Base-by-base conservation (phyloP, 2,113 vertebrate genomes). In the Hystrix cristata region DNA sequence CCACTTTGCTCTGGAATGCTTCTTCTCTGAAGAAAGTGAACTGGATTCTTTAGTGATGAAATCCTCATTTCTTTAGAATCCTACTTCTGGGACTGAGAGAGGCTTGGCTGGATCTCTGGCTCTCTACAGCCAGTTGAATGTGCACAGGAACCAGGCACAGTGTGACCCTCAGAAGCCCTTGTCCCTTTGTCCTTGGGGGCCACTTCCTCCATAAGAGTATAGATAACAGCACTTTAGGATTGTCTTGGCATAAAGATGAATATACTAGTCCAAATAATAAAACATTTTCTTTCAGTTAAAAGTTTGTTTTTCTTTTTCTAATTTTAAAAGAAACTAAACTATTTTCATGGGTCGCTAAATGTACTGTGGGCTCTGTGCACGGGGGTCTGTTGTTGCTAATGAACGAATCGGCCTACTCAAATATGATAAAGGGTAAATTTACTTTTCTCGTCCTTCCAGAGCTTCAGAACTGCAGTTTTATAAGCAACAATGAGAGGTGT, bases 251-350 rank as follows among this genome's bases (percentile, higher is more conserved):
- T 81, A 55, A 91, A 91, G 38, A 81, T 59, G 38, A 92, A 53
- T 29, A 46, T 51, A 79, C 18, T 92, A 43, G n/a, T 19, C 48
- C 86, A 80, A 2, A 53, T 65, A 62, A 13, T 74, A 64, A 74
- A 94, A 87, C 19, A 38, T 72, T 88, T 72, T 46, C 57, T 93
- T 59, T 8, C 67, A n/a, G 10, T 80, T 51, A 57, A 81, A 95
- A 43, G 11, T 85, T 86, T 8, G 38, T 69, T 53, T 51, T 87
- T 65, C 71, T 93, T 48, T 60, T 90, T 85, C 31, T 89, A n/a
- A 89, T 91, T 91, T 34, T 83, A 79, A 88, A 92, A 84, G 16
- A 96, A 87, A 62, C 7, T 18, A 90, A 95, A 69, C 43, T 14
- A 51, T 15, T 83, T 91, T 53, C 31, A 4, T 5, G 18, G 21